These are phyloP conservation scores for Oopsacas minuta DNA, from an alignment of 37 sponge, comb jelly and placozoan species.

Conservation along the genomic window DNA sequence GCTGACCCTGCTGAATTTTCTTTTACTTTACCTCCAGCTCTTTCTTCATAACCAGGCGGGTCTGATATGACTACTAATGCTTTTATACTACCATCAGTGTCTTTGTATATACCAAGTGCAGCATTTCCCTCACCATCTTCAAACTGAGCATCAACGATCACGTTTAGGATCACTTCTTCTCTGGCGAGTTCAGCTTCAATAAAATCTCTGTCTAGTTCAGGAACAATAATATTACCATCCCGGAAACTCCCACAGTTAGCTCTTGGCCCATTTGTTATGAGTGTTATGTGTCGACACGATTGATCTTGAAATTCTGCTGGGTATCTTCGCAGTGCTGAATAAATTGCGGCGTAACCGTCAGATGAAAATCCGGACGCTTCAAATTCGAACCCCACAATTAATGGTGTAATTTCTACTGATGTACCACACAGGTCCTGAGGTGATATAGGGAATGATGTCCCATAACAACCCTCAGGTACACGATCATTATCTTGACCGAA, in stretches of 20 bases:
- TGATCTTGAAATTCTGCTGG: not conserved
- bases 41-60: not conserved
- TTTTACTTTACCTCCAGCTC: slow-evolving; percentile 2
- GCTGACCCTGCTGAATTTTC: not conserved
- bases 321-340: not conserved
- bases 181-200: not conserved
- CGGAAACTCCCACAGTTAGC: not conserved
- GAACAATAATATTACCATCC: not conserved
- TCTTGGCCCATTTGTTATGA: slow-evolving; percentile 9
- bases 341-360: not conserved
- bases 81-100: not conserved
- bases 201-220: not conserved
- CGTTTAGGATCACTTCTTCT: not conserved
- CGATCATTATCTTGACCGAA: not conserved
- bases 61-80: not conserved
- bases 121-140: not conserved
- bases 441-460: not conserved
- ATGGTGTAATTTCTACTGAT: not conserved
- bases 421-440: not conserved
- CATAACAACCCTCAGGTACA: not conserved
- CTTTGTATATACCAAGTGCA: not conserved
- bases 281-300: not conserved
- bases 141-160: not conserved
- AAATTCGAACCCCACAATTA: not conserved
- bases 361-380: not conserved